Conservation (phyloP, 1,140 invertebrate genomes). For the Eulimnadia texana region DNA sequence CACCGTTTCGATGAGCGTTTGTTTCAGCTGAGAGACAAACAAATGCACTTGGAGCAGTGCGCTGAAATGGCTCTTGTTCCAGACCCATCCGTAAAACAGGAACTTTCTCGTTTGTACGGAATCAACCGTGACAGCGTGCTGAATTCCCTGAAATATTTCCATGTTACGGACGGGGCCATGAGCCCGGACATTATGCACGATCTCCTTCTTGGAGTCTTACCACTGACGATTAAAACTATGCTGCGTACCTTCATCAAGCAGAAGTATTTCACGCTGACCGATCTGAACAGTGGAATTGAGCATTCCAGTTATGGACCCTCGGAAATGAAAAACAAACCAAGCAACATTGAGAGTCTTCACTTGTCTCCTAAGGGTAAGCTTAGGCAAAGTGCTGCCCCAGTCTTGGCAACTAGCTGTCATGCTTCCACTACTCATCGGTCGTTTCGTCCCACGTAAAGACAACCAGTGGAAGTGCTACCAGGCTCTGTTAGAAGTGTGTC, state of each 20-base stretch:
- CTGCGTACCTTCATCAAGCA: slow-evolving; percentile 2
- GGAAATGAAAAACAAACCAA: slow-evolving; percentile 14
- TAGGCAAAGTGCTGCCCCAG: slow-evolving; percentile 13
- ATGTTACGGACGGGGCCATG: slow-evolving; percentile 1
- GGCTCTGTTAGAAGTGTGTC: slow-evolving; percentile 8
- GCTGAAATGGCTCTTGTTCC: not conserved
- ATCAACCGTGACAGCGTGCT: slow-evolving; percentile 3
- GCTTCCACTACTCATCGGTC: slow-evolving; percentile 9
- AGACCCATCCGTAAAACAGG: not conserved
- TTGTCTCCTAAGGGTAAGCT: slow-evolving; percentile 3
- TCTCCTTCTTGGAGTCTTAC: slow-evolving; percentile 12
- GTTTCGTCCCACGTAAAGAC: not conserved
- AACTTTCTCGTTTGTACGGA: slow-evolving; percentile 4
- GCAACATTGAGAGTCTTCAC: not conserved
- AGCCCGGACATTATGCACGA: slow-evolving; percentile 14
- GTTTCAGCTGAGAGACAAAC: not conserved
- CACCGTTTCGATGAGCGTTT: not conserved
- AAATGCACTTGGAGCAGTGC: not conserved
- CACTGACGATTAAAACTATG: slow-evolving; percentile 4
- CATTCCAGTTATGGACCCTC: slow-evolving; percentile 8
- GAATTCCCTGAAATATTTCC: slow-evolving; percentile 14
- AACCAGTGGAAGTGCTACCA: slow-evolving; percentile 10
- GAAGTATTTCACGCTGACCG: slow-evolving; percentile 5
- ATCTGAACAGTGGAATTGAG: slow-evolving; percentile 10
- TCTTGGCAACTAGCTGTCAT: slow-evolving; percentile 10